Percentiles rank a stretch among this genome's conserved stretches.
Evolutionary conservation across 1,140 invertebrate species (phyloP).

Genomic region (Adoxophyes honmai): DNA sequence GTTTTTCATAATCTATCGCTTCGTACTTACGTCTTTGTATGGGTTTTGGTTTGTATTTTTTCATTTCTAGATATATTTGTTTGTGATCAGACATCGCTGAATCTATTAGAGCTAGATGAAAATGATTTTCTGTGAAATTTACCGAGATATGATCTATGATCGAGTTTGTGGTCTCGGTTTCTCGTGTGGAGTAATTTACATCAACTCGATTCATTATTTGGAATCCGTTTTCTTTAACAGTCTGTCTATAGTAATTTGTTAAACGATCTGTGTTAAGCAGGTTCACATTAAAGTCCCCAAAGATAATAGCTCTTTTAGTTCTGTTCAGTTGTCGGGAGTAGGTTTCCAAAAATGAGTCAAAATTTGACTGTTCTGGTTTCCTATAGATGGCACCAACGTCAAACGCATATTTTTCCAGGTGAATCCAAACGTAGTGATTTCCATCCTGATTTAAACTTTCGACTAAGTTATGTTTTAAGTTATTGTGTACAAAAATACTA

Average conservation of each 20-base stretch:
- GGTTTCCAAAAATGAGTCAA: neutral
- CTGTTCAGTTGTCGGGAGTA: neutral
- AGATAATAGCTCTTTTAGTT: neutral
- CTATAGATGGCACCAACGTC: conserved; percentile 3
- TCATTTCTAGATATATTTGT: neutral
- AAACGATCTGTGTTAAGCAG: neutral
- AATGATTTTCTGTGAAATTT: neutral
- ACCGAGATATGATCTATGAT: neutral
- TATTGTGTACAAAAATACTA: neutral
- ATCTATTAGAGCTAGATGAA: neutral
- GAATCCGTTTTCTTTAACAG: neutral
- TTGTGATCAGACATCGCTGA: neutral
- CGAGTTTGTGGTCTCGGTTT: neutral
- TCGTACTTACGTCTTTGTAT: neutral
- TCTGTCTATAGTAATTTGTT: neutral
- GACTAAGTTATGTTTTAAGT: neutral
- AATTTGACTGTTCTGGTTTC: neutral
- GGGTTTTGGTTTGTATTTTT: neutral
- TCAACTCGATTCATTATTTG: neutral
- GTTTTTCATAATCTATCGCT: neutral
- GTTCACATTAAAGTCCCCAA: neutral
- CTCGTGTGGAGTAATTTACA: neutral
- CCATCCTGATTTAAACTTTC: neutral
- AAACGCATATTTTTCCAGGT: neutral
- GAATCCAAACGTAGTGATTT: neutral